Percentiles rank a stretch among this genome's conserved stretches.
Conservation (phyloP, 2,888 invertebrate genomes). For the Chorisops tibialis region DNA sequence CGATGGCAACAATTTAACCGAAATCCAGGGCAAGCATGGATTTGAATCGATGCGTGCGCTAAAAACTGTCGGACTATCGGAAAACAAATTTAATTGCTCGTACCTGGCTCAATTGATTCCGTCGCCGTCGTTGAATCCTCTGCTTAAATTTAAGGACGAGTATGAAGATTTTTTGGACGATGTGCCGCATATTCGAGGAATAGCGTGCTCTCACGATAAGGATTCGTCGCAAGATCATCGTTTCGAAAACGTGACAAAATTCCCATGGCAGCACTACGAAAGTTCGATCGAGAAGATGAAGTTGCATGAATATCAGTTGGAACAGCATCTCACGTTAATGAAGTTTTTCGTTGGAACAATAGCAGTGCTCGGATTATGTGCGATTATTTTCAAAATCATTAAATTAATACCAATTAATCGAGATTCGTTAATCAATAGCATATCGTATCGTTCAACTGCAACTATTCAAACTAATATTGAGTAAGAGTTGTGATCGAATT, state of each 20-base stretch:
- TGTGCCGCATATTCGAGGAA: constrained; percentile 48
- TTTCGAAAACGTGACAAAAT: neutral
- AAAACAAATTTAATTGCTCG: constrained; percentile 48
- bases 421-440: constrained; percentile 36
- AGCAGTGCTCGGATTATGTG: constrained; percentile 14
- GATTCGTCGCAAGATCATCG: neutral
- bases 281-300: constrained; percentile 37
- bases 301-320: constrained; percentile 42
- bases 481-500: no score
- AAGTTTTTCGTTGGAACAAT: constrained; percentile 39
- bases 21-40: constrained; percentile 44
- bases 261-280: neutral
- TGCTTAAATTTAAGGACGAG: constrained; percentile 45
- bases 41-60: constrained; percentile 46
- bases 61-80: constrained; percentile 44
- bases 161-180: constrained; percentile 38
- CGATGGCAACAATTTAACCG: constrained; percentile 46
- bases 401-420: constrained; percentile 1
- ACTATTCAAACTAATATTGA: constrained; percentile 34
- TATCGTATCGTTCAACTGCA: constrained; percentile 47
- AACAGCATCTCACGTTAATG: constrained; percentile 42
- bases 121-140: constrained; percentile 41
- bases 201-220: constrained; percentile 42
- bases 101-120: constrained; percentile 46
- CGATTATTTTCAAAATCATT: constrained; percentile 17